Evolutionary conservation across 37 sponge, comb jelly and placozoan species (phyloP), one percentile per base, ranked within the genome.

Genomic region (Diacarnus erythraeanus): DNA sequence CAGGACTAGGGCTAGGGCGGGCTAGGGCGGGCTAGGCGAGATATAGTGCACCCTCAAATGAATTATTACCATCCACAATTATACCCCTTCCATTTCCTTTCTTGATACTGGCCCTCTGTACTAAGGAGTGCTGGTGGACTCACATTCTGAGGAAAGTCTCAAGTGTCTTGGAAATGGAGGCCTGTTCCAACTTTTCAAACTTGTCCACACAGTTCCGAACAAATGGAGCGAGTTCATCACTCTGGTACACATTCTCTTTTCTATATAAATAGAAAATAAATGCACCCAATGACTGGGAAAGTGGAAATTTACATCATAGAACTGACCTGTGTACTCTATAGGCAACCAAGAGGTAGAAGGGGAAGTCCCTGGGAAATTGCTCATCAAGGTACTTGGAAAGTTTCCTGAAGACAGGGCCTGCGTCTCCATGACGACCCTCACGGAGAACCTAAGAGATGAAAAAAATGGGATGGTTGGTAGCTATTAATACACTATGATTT

Each of bases 291-390:
- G 6, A 56, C n/a, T n/a, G n/a, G n/a, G n/a, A n/a, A n/a, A n/a
- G n/a, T n/a, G n/a, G n/a, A n/a, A n/a, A n/a, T n/a, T n/a, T n/a
- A n/a, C 20, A 56, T 56, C n/a, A n/a, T n/a, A n/a, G 64, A 25
- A 23, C 69, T 69, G 8, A 86, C 87, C 41, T 75, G 31, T 80
- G 58, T 12, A 80, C 41, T 22, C 87, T 44, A 54, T 80, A 72
- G 34, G 81, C 81, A 23, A 86, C 81, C 0, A 86, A 27, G 30
- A 86, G 69, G 63, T 80, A 80, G 77, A 86, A 86, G 44, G 87
- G 87, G 42, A 80, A 86, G 47, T 86, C 87, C 12, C 35, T 51
- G 23, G 56, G 42, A 80, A 86, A 86, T 38, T 72, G 40, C 1
- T 72, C 59, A 22, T 75, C 70, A 27, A 86, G 26, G 69, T 76